phyloP scores from a whole-genome alignment of 2,113 vertebrate genomes.

The Polypterus bichir region DNA sequence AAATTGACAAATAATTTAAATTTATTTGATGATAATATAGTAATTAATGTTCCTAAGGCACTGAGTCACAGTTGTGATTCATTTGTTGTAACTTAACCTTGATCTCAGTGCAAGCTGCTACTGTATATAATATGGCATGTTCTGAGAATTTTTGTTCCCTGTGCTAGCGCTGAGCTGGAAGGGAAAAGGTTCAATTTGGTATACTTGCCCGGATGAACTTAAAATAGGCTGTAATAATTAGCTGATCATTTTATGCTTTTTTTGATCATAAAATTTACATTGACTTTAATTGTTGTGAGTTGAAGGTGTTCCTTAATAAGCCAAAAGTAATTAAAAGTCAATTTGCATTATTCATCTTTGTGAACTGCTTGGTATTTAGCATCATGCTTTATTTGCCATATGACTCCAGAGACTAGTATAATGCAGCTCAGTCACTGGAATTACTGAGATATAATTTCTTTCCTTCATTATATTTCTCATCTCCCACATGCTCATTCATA shows the following conservation, averaged over 20 bases:
- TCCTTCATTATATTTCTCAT: conserved; percentile 22
- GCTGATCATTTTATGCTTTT: conserved; percentile 62
- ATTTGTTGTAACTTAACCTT: too few species aligned
- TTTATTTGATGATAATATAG: too few species aligned
- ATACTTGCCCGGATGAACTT: not conserved
- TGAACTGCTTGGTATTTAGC: conserved; percentile 56
- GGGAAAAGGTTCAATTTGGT: too few species aligned
- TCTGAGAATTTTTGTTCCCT: too few species aligned
- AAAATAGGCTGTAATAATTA: conserved; percentile 54
- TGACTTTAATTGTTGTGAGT: conserved; percentile 87
- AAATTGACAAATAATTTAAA: too few species aligned
- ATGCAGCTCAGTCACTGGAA: conserved; percentile 49
- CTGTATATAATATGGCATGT: too few species aligned
- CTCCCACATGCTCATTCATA: conserved; percentile 23
- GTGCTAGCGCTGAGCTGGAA: too few species aligned
- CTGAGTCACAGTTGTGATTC: too few species aligned
- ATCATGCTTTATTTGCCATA: conserved; percentile 49
- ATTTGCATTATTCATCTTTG: conserved; percentile 75
- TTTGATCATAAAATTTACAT: conserved; percentile 70
- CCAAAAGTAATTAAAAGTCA: conserved; percentile 71
- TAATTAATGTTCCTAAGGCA: too few species aligned
- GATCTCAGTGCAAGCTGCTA: too few species aligned
- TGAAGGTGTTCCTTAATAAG: conserved; percentile 71
- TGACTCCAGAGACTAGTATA: conserved; percentile 56
- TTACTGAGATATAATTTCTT: conserved; percentile 39